Base-by-base conservation (phyloP, 2,113 vertebrate genomes). In the Tyto alba region DNA sequence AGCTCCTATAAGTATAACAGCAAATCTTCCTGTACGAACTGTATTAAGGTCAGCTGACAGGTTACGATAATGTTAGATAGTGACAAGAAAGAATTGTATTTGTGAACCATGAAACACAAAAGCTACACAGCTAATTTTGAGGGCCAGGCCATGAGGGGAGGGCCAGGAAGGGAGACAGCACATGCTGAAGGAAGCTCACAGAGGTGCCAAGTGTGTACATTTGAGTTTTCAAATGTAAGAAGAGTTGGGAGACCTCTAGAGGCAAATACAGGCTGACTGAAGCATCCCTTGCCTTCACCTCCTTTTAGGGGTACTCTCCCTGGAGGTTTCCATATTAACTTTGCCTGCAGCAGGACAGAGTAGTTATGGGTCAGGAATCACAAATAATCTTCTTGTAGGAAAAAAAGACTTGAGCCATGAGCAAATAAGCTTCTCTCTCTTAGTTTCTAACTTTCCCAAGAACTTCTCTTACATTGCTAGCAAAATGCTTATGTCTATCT, bases 201-300 rank as follows among this genome's bases (percentile, higher is more conserved):
- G 63, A 52, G 16, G 11, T 63, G n/a, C 29, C 7, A 30, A 38
- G 16, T 11, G 18, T 0, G 0, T 43, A 40, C 8, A 12, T 29
- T 68, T 29, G 26, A 36, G 3, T 30, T 88, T 83, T 60, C 50
- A 32, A 73, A 66, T 4, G 34, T 14, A 34, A 34, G 52, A 94
- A 86, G 52, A 16, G n/a, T 68, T 90, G 82, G 75, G 92, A 94
- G 93, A 94, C 72, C 67, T 88, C 92, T 96, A 90, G 82, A 88
- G 95, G 92, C 60, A 94, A 63, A 63, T 9, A 32, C 2, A 52
- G 47, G 11, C n/a, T 57, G 71, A 55, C 8, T 38, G 60, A 52
- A 80, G 27, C 36, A 34, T 52, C 34, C 26, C 29, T 57, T 53
- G 18, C 18, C n/a, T 27, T 91, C 50, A 23, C 23, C 71, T 66